These are phyloP conservation scores for Condylura cristata DNA, from an alignment of 2,113 vertebrate genomes.

Conservation along the genomic window DNA sequence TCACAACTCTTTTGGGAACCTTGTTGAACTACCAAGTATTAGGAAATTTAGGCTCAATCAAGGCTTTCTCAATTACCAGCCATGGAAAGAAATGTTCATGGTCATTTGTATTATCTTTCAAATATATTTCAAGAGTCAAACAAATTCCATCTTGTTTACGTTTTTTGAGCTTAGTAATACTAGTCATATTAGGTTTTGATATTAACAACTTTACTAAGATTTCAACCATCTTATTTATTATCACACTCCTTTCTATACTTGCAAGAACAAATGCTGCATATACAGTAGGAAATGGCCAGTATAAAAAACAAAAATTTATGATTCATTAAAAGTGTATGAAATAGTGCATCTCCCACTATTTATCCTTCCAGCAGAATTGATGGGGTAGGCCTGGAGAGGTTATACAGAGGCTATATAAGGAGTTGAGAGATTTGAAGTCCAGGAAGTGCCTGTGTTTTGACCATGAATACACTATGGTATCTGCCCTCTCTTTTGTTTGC, in stretches of 20 bases:
- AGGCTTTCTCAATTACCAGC: not conserved
- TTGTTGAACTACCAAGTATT: not conserved
- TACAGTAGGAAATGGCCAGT: not conserved
- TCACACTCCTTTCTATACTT: not conserved
- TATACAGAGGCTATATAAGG: too few species aligned
- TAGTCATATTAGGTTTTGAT: not conserved
- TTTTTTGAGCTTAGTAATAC: not conserved
- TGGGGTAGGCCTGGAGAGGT: too few species aligned
- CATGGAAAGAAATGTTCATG: not conserved
- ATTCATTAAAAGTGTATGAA: slow-evolving; percentile 16
- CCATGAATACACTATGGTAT: too few species aligned
- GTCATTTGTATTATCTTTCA: not conserved
- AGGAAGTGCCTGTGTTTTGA: too few species aligned
- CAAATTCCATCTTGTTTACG: not conserved
- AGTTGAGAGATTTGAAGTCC: too few species aligned
- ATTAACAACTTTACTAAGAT: slow-evolving; percentile 9
- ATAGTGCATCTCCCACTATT: too few species aligned
- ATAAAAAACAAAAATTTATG: slow-evolving; percentile 27
- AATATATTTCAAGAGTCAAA: slow-evolving; percentile 14
- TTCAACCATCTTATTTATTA: not conserved
- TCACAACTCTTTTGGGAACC: not conserved
- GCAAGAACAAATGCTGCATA: not conserved
- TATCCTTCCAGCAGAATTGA: too few species aligned
- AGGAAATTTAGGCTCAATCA: not conserved
- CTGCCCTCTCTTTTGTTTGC: too few species aligned